These are phyloP conservation scores for Hydrotaea cyrtoneurina DNA, from an alignment of 2,888 invertebrate species.

Conservation along the genomic window DNA sequence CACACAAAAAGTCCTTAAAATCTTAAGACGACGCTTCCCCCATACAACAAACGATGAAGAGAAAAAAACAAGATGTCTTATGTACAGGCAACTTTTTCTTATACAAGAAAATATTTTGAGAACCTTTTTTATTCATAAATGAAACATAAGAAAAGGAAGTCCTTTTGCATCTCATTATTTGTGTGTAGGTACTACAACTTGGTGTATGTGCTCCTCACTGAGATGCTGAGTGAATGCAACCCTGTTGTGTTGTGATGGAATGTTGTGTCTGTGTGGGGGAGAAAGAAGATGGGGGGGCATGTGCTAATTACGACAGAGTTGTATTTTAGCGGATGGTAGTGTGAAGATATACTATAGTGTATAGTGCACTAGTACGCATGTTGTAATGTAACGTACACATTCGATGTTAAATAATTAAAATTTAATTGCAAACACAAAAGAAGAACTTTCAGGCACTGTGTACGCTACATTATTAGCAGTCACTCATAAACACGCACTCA, in stretches of 20 bases:
- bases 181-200: neutral
- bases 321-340: slow-evolving; percentile 17
- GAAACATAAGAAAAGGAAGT: slow-evolving; percentile 6
- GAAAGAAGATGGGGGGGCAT: neutral
- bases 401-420: slow-evolving; percentile 16
- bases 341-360: neutral
- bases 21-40: slow-evolving; percentile 1
- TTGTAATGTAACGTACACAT: slow-evolving; percentile 42
- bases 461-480: neutral
- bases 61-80: neutral
- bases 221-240: slow-evolving; percentile 32
- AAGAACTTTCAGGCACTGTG: neutral
- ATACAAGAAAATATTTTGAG: slow-evolving; percentile 21
- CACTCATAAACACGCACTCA: neutral
- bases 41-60: neutral
- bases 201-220: neutral
- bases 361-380: slow-evolving; percentile 29
- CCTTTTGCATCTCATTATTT: slow-evolving; percentile 40
- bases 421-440: slow-evolving; percentile 22
- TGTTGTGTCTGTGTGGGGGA: neutral
- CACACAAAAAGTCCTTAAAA: slow-evolving; percentile 27
- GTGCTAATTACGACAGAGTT: slow-evolving; percentile 34
- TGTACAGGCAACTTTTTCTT: slow-evolving; percentile 20
- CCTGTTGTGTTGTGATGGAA: neutral
- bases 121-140: slow-evolving; percentile 29